phyloP scores from a whole-genome alignment of 2,113 vertebrate genomes.

The Ammospiza nelsoni region DNA sequence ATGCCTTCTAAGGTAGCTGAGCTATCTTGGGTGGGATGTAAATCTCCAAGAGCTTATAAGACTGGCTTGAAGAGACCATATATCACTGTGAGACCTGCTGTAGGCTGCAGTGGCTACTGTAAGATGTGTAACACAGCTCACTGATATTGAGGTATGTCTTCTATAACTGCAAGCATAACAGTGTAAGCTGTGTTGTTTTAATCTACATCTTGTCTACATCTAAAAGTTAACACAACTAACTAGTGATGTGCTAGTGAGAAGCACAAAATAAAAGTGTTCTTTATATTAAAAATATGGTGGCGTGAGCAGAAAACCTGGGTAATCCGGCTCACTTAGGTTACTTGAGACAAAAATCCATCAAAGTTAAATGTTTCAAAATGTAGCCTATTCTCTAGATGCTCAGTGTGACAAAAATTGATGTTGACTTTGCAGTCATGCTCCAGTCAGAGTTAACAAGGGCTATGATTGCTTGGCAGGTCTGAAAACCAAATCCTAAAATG shows the following conservation, averaged over 20 bases:
- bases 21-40: no score
- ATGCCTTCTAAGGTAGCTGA: no score
- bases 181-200: not conserved
- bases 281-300: not conserved
- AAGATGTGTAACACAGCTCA: accelerated
- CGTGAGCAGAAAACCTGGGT: not conserved
- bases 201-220: not conserved
- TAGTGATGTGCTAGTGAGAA: not conserved
- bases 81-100: not conserved
- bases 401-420: not conserved
- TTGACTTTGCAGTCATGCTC: not conserved
- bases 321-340: not conserved
- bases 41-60: no score
- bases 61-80: no score
- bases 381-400: not conserved
- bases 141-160: accelerated
- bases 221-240: not conserved
- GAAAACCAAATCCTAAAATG: not conserved
- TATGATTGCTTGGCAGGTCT: not conserved
- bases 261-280: not conserved
- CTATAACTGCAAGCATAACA: not conserved
- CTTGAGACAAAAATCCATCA: not conserved
- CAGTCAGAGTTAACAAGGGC: not conserved
- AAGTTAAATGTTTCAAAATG: not conserved
- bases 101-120: accelerated